Base-by-base conservation (phyloP, 2,113 vertebrate genomes). In the Damaliscus lunatus region DNA sequence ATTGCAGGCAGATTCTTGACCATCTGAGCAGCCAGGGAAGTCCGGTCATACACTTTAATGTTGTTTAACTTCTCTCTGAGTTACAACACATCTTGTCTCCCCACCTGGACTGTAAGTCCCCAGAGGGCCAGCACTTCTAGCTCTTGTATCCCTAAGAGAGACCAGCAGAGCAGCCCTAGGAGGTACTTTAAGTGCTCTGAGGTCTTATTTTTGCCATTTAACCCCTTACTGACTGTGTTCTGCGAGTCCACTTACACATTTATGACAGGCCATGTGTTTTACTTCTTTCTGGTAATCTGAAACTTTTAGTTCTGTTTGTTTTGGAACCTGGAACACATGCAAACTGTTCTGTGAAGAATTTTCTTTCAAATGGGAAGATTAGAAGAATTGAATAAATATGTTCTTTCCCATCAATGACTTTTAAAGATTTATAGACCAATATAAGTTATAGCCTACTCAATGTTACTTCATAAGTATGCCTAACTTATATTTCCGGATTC, bases 321-420 rank as follows among this genome's bases (percentile, higher is more conserved):
- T 97, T 98, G 98, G 97, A 98, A 97, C 91, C 98, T 96, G 48
- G 91, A 97, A 88, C 64, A 93, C 85, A 74, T 46, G 57, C 78
- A 96, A 98, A 97, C 94, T 98, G 90, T 97, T 91, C 95, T 91
- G 91, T 88, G 95, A 98, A 92, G 96, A 96, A 94, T 96, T 98
- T 98, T 98, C 98, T 99, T 96, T 97, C 92, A 98, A 98, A 98
- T 98, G 94, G 96, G 95, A 97, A 94, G 97, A 98, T 97, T 2
- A 29, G 89, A 97, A 71, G 77, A 74, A 17, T 31, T 62, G 33
- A n/a, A 17, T 50, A 71, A 85, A 88, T 53, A 91, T 55, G 31
- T 62, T 96, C 83, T 82, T 95, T 36, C 67, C 67, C 12, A 29
- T 83, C 53, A 17, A 84, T 60, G 81, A 23, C 91, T 88, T 96